Evolutionary conservation across 2,113 vertebrate species (phyloP).

Genomic region (Eudyptes chrysolophus): DNA sequence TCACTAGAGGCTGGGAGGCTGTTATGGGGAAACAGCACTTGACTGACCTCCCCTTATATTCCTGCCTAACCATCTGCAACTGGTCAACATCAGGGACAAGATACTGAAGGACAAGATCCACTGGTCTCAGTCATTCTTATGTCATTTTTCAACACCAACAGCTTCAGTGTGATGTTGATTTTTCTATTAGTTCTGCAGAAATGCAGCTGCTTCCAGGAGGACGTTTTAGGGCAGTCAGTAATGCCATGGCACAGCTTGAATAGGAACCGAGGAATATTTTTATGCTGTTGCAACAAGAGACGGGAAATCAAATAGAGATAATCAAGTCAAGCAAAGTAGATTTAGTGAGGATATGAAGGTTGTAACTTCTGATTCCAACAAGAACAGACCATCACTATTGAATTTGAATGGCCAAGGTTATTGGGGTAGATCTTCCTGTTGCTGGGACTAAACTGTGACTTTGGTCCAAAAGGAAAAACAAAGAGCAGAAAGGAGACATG

Average conservation of each 20-base stretch:
- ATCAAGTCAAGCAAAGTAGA: not conserved
- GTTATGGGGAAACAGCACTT: not conserved
- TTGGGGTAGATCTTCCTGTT: not conserved
- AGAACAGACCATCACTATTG: not conserved
- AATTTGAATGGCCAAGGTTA: not conserved
- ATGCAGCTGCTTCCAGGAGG: not conserved
- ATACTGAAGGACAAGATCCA: not conserved
- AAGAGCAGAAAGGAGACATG: not conserved
- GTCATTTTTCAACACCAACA: not conserved
- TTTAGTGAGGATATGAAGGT: not conserved
- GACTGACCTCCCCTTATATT: not conserved
- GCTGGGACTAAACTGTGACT: not conserved
- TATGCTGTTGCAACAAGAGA: not conserved
- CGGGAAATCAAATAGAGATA: not conserved
- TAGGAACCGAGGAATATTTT: not conserved
- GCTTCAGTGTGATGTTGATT: not conserved
- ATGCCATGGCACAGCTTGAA: not conserved
- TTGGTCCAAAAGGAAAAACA: not conserved
- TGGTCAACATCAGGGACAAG: not conserved
- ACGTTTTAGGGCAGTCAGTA: not conserved
- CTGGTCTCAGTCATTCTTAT: not conserved
- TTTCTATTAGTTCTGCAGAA: not conserved
- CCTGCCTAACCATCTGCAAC: not conserved
- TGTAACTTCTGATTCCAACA: not conserved
- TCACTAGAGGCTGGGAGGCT: not conserved